phyloP scores from a whole-genome alignment of 2,113 vertebrate species.

The Otis tarda region DNA sequence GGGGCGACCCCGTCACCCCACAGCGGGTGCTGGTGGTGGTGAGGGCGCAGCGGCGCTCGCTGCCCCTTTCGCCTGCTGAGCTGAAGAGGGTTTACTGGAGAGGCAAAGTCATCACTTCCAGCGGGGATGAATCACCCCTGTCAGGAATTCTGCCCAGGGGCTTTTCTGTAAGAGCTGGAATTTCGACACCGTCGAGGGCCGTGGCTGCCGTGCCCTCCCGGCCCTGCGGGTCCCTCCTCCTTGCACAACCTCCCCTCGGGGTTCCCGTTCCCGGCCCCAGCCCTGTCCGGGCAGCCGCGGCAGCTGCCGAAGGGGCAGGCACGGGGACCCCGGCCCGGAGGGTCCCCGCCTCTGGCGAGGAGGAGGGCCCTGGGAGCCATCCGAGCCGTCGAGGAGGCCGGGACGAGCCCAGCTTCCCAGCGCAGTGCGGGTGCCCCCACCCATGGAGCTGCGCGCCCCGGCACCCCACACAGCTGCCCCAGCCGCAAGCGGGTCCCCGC shows the following conservation, averaged over 20 bases:
- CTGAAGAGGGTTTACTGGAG: constrained; percentile 33
- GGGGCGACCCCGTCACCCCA: neutral
- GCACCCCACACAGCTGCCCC: rapidly evolving
- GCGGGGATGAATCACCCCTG: constrained; percentile 53
- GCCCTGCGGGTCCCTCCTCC: neutral
- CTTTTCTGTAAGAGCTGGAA: constrained; percentile 50
- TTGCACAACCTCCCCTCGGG: constrained; percentile 5
- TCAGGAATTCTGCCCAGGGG: constrained; percentile 60
- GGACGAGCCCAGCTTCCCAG: rapidly evolving
- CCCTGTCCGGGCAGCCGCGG: neutral
- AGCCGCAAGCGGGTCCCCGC: rapidly evolving
- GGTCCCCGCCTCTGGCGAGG: rapidly evolving
- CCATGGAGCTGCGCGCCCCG: rapidly evolving
- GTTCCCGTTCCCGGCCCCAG: neutral
- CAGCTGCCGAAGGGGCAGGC: rapidly evolving
- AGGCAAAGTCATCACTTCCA: constrained; percentile 46
- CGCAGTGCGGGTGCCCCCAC: rapidly evolving
- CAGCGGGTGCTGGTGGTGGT: neutral
- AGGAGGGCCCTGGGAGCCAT: rapidly evolving
- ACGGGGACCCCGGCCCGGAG: rapidly evolving
- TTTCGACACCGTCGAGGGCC: constrained; percentile 26
- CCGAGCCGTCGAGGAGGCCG: rapidly evolving
- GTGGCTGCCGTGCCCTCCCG: neutral
- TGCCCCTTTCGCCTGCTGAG: neutral
- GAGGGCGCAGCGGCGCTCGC: rapidly evolving